A percentile compares a stretch with the other conserved stretches of the same genome.
These are phyloP conservation scores for Polyommatus iphigenia DNA, from an alignment of 2,888 invertebrate genomes.

Conservation along the genomic window DNA sequence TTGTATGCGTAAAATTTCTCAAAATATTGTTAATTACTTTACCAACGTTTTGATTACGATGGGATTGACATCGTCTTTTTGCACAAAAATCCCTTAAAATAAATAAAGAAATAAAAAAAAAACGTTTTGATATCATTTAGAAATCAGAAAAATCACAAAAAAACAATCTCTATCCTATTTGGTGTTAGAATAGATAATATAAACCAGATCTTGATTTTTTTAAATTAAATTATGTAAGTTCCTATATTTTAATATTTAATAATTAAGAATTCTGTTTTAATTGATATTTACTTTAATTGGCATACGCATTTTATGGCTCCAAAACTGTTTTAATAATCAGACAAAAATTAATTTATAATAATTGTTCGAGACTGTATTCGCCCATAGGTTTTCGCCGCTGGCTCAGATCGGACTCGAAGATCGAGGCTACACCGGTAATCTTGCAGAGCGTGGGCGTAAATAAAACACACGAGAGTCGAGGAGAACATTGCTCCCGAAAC, in stretches of 20 bases:
- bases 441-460: no score
- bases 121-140: background rate
- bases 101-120: no score
- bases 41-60: background rate
- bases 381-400: no score
- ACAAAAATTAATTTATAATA: no score
- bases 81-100: no score
- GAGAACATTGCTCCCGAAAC: no score
- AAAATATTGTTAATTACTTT: background rate
- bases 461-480: no score
- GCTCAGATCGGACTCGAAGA: no score
- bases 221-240: background rate
- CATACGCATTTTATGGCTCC: background rate
- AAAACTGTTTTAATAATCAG: background rate
- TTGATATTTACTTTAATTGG: background rate
- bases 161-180: no score
- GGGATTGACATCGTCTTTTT: no score
- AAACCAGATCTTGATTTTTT: background rate
- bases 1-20: background rate
- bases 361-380: no score
- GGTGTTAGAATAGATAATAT: background rate
- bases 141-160: background rate
- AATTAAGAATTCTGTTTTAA: background rate
- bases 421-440: no score
- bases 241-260: background rate